These are phyloP conservation scores for Diaphora mendica DNA, from an alignment of 2,888 invertebrate species.

Conservation along the genomic window DNA sequence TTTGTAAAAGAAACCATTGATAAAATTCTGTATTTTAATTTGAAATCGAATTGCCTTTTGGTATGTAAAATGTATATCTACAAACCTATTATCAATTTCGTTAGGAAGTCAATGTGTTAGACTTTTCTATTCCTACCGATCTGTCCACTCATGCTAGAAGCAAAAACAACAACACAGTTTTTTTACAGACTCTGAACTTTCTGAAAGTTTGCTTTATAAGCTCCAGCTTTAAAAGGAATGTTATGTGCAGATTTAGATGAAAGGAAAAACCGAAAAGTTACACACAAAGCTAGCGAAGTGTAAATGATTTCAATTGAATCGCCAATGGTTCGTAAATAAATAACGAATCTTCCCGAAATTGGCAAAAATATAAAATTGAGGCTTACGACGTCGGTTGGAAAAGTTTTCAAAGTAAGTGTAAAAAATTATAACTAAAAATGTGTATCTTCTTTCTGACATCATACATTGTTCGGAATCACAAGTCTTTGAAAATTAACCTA, in stretches of 20 bases:
- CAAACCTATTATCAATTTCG: no score
- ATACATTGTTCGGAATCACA: no score
- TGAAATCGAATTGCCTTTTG: neutral
- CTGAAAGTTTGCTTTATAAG: neutral
- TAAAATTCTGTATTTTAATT: neutral
- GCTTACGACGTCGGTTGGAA: neutral
- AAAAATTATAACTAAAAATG: no score
- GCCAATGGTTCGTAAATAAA: neutral
- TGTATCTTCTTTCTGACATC: no score
- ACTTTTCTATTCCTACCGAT: neutral
- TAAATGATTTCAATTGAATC: neutral
- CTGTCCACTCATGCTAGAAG: neutral
- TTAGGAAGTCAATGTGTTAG: no score
- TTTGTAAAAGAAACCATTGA: no score
- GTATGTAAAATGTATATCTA: no score
- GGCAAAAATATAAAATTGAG: neutral
- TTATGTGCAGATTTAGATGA: neutral
- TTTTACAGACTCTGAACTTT: neutral
- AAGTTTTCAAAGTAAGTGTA: neutral
- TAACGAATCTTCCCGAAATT: neutral
- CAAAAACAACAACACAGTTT: neutral
- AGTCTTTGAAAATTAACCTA: no score
- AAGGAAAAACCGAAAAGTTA: neutral
- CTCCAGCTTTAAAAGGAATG: neutral
- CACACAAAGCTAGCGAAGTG: neutral